A percentile compares a stretch with the other conserved stretches of the same genome.
Evolutionary conservation across 2,797 vertebrate species (phyloP).

Genomic region (Natrix natrix): DNA sequence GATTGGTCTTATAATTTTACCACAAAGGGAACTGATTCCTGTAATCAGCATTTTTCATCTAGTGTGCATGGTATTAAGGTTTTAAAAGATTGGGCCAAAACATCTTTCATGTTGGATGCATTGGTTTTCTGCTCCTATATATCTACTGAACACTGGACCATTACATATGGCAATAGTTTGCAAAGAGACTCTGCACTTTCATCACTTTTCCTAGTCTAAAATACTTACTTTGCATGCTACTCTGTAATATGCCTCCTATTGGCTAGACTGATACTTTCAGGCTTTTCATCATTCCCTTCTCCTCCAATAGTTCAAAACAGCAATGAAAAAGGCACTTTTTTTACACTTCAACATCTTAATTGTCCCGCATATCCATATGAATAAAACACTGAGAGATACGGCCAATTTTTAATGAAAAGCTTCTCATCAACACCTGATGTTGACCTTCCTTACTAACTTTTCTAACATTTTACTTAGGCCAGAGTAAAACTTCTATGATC

Average conservation of each 20-base stretch:
- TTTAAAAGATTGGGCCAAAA: not conserved
- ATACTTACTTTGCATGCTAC: not conserved
- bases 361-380: not conserved
- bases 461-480: not conserved
- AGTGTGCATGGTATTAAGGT: not conserved
- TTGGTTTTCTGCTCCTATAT: not conserved
- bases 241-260: not conserved
- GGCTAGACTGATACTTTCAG: not conserved
- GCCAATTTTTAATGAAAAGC: not conserved
- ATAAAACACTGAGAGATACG: not conserved
- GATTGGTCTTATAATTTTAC: not conserved
- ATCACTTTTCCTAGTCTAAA: not conserved
- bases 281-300: not conserved
- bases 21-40: not conserved
- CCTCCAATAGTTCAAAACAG: not conserved
- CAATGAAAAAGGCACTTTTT: not conserved
- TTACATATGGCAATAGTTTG: not conserved
- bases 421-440: not conserved
- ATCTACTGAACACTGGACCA: not conserved
- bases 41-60: not conserved
- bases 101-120: not conserved
- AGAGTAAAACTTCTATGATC: not conserved
- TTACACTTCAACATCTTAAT: not conserved
- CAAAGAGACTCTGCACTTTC: not conserved
- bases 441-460: not conserved